Percentiles rank a stretch among this genome's conserved stretches.
phyloP scores from a whole-genome alignment of 2,888 invertebrate species.

The Dioctria rufipes region DNA sequence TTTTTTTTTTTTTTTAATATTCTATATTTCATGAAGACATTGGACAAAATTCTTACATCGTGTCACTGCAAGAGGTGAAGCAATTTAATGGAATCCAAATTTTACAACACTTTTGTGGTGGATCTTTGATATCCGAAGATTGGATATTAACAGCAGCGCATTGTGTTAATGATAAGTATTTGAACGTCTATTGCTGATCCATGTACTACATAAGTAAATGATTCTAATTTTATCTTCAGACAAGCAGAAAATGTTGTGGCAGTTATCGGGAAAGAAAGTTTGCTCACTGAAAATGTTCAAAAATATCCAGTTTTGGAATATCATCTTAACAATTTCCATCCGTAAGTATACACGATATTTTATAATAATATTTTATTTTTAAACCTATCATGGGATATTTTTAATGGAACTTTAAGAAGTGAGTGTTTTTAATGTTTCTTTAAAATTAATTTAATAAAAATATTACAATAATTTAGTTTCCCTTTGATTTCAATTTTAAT shows the following conservation, averaged over 20 bases:
- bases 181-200: slow-evolving; percentile 58
- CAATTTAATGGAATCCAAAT: background rate
- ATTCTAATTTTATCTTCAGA: slow-evolving; percentile 61
- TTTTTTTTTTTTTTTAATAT: background rate
- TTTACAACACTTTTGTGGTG: slow-evolving; percentile 69
- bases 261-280: slow-evolving; percentile 63
- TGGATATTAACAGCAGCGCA: slow-evolving; percentile 70
- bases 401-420: background rate
- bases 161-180: slow-evolving; percentile 67
- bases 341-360: slow-evolving; percentile 63
- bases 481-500: no score
- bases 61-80: slow-evolving; percentile 66
- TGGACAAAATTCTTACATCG: slow-evolving; percentile 66
- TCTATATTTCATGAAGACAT: slow-evolving; percentile 12
- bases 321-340: slow-evolving; percentile 64
- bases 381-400: background rate
- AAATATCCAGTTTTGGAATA: slow-evolving; percentile 18
- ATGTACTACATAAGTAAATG: background rate
- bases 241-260: slow-evolving; percentile 62
- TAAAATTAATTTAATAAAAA: no score
- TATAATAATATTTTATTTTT: background rate
- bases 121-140: slow-evolving; percentile 64
- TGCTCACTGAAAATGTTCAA: slow-evolving; percentile 30
- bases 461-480: no score
- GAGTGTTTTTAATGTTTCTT: no score